Evolutionary conservation across 2,888 invertebrate species (phyloP).

Genomic region (Lithosia quadra): DNA sequence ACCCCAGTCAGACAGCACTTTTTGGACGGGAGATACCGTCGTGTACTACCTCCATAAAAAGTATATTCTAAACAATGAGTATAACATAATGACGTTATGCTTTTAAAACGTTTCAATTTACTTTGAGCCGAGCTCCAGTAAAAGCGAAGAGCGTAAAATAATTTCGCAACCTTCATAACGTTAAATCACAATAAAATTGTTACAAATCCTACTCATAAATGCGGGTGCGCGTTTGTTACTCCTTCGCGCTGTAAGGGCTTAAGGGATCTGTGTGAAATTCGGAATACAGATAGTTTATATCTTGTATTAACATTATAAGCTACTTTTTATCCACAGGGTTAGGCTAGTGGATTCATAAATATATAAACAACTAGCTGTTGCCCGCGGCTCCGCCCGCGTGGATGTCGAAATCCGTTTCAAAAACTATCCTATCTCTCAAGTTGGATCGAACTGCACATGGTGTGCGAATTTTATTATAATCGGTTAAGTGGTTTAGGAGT

Average conservation of each 20-base stretch:
- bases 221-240: constrained; percentile 1
- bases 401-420: no score
- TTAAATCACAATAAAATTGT: constrained; percentile 4
- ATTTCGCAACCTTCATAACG: constrained; percentile 1
- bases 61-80: background rate
- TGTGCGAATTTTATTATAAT: no score
- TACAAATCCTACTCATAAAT: constrained; percentile 4
- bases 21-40: no score
- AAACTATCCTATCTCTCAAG: no score
- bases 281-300: constrained; percentile 2
- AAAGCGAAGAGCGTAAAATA: background rate
- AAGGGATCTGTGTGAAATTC: constrained; percentile 2
- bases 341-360: background rate
- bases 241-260: constrained; percentile 2
- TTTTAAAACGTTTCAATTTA: constrained; percentile 1
- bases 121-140: background rate
- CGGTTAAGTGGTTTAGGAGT: no score
- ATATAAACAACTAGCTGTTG: no score
- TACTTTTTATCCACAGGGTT: background rate
- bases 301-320: constrained; percentile 4
- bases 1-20: no score
- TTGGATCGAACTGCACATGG: no score
- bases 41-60: no score
- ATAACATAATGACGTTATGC: background rate
- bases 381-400: no score